A percentile compares a stretch with the other conserved stretches of the same genome.
Evolutionary conservation across 2,888 invertebrate genomes (phyloP).

Genomic region (Idaea dimidiata): DNA sequence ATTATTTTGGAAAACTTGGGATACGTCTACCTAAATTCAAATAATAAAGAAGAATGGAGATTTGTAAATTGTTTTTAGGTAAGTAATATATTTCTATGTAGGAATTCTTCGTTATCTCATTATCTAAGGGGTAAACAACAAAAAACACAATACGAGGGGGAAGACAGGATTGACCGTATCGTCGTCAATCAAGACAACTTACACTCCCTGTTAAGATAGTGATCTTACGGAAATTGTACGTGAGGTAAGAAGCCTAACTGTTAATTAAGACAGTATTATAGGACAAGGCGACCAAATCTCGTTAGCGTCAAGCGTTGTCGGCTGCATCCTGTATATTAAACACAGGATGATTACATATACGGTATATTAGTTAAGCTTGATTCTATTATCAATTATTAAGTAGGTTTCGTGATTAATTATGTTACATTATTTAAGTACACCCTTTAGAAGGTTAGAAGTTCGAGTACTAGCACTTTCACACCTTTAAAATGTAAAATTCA

Average conservation of each 20-base stretch:
- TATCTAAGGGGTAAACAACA: background rate
- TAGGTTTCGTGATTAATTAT: background rate
- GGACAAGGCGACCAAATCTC: conserved; percentile 39
- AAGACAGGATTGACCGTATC: conserved; percentile 17
- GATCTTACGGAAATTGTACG: conserved; percentile 30
- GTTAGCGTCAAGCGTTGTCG: conserved; percentile 41
- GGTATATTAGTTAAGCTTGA: background rate
- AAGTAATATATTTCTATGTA: too few species aligned
- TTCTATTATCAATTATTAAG: background rate
- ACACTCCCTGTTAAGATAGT: conserved; percentile 11
- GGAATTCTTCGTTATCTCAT: too few species aligned
- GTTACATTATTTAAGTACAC: background rate
- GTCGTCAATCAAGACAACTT: conserved; percentile 16
- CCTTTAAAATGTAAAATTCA: conserved; percentile 4
- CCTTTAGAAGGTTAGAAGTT: background rate
- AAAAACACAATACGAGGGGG: background rate
- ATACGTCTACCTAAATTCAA: too few species aligned
- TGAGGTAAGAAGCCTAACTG: conserved; percentile 21
- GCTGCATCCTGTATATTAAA: conserved; percentile 24
- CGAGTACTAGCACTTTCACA: background rate
- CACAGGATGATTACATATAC: conserved; percentile 3
- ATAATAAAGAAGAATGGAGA: too few species aligned
- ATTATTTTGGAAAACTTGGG: too few species aligned
- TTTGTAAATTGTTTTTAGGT: too few species aligned
- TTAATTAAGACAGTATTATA: conserved; percentile 24